Conservation (phyloP, 2,797 vertebrate genomes). For the Merluccius polli region DNA sequence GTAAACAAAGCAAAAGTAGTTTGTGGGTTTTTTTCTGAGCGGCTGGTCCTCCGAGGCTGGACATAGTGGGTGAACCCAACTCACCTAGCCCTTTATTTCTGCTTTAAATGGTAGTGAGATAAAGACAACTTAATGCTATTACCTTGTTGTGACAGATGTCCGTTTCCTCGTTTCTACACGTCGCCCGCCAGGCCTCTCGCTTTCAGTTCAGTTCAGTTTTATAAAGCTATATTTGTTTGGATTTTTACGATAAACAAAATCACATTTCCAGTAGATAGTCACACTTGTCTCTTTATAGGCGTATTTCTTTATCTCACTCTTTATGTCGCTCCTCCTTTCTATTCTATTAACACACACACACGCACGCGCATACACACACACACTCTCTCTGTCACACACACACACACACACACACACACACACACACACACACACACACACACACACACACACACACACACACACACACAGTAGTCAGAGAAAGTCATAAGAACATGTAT, state of each 20-base stretch:
- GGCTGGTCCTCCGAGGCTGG: conserved; percentile 28
- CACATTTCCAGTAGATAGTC: conserved; percentile 32
- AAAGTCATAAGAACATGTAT: neutral
- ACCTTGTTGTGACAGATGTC: conserved; percentile 41
- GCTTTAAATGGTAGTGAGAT: neutral
- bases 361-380: conserved; percentile 31
- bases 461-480: neutral
- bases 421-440: conserved; percentile 12
- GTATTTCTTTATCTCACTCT: conserved; percentile 27
- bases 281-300: neutral
- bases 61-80: conserved; percentile 33
- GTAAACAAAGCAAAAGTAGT: conserved; percentile 67
- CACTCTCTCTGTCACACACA: conserved; percentile 33
- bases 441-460: neutral
- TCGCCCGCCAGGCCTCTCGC: conserved; percentile 27
- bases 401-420: conserved; percentile 35
- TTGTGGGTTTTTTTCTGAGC: conserved; percentile 19
- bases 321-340: conserved; percentile 39
- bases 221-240: conserved; percentile 18
- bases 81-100: neutral
- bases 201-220: neutral
- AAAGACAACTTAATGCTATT: conserved; percentile 35
- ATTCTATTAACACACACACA: conserved; percentile 5
- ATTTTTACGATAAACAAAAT: conserved; percentile 40
- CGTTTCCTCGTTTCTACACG: conserved; percentile 5